These are phyloP conservation scores for Leucosticte australis DNA, from an alignment of 2,113 vertebrate species.

Conservation along the genomic window DNA sequence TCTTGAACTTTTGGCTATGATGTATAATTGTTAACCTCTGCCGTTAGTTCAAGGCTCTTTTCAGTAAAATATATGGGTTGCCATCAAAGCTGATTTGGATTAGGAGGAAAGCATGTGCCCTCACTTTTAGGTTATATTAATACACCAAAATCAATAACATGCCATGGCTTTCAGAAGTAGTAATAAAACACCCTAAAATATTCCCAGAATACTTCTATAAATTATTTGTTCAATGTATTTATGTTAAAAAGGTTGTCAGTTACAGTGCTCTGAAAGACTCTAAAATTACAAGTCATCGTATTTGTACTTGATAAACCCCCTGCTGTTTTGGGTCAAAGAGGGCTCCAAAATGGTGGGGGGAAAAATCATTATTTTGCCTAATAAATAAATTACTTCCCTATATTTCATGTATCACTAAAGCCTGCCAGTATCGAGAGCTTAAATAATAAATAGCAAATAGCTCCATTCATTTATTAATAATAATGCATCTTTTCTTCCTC, in stretches of 20 bases:
- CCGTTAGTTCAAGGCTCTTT: slow-evolving; percentile 65
- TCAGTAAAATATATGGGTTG: slow-evolving; percentile 70
- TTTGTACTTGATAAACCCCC: slow-evolving; percentile 79
- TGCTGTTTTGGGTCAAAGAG: slow-evolving; percentile 71
- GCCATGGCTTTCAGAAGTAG: slow-evolving; percentile 78
- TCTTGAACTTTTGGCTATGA: slow-evolving; percentile 69
- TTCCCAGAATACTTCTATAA: slow-evolving; percentile 83
- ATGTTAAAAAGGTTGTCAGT: slow-evolving; percentile 84
- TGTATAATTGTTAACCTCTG: slow-evolving; percentile 77
- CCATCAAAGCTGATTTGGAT: slow-evolving; percentile 75
- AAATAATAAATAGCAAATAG: slow-evolving; percentile 86
- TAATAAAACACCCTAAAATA: slow-evolving; percentile 84
- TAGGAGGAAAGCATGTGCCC: slow-evolving; percentile 67
- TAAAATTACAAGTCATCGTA: slow-evolving; percentile 76
- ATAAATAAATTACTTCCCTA: slow-evolving; percentile 86
- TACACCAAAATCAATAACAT: slow-evolving; percentile 79
- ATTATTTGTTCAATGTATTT: slow-evolving; percentile 83
- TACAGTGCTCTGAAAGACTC: slow-evolving; percentile 76
- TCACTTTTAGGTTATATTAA: slow-evolving; percentile 78
- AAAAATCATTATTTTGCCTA: slow-evolving; percentile 84
- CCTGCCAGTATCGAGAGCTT: slow-evolving; percentile 71
- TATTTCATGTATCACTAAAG: slow-evolving; percentile 81
- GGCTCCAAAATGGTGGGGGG: slow-evolving; percentile 46
- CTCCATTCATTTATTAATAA: slow-evolving; percentile 84
- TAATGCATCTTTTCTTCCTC: slow-evolving; percentile 70